These are phyloP conservation scores for Pinna nobilis DNA, from an alignment of 1,140 invertebrate genomes.

Conservation along the genomic window DNA sequence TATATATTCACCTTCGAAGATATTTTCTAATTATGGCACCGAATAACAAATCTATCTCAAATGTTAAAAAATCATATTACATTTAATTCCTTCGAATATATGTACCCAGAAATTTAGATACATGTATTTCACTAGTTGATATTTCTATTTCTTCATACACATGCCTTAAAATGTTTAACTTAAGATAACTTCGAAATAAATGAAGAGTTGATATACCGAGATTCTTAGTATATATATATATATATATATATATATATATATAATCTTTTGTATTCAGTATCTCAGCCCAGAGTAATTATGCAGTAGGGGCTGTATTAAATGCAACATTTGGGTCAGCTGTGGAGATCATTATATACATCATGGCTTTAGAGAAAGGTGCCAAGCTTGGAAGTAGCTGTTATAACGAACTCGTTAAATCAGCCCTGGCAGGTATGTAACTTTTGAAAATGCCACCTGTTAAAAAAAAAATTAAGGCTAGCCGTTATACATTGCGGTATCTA, in stretches of 20 bases:
- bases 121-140: neutral
- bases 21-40: too few relatives aligned
- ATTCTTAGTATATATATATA: neutral
- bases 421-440: slow-evolving; percentile 67
- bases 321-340: slow-evolving; percentile 71
- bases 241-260: neutral
- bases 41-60: too few relatives aligned
- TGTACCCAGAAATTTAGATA: neutral
- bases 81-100: too few relatives aligned
- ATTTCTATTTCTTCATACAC: neutral
- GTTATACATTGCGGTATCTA: too few relatives aligned
- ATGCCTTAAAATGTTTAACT: too few relatives aligned
- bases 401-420: slow-evolving; percentile 67
- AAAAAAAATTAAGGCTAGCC: too few relatives aligned
- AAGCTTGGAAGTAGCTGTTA: slow-evolving; percentile 57
- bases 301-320: slow-evolving; percentile 69
- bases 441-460: too few relatives aligned
- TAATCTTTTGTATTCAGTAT: slow-evolving; percentile 53
- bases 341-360: slow-evolving; percentile 69
- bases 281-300: slow-evolving; percentile 70
- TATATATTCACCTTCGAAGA: too few relatives aligned
- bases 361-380: slow-evolving; percentile 61
- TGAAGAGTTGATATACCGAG: neutral
- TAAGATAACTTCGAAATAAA: too few relatives aligned
- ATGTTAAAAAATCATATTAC: too few relatives aligned